Evolutionary conservation across 2,888 invertebrate genomes (phyloP), one percentile per base, ranked within the genome.

Genomic region (Erebia aethiops): DNA sequence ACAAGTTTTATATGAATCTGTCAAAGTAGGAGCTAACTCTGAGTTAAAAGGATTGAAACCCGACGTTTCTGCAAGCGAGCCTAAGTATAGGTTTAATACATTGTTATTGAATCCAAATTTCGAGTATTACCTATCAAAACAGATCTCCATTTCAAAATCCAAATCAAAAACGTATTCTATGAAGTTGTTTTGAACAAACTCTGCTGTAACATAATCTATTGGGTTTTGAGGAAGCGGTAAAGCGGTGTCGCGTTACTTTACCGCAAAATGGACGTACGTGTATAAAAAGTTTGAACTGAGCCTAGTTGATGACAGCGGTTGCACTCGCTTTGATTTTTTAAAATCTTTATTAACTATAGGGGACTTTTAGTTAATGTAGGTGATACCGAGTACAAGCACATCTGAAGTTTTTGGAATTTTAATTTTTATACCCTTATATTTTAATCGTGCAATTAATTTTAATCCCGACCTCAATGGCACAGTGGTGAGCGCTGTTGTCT

Each of bases 161-260:
- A 11, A 60, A 41, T 60, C 60, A 16, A 43, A 61, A 61, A 35
- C 35, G 18, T 43, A 43, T n/a, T 11, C 18, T 41, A 64, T 35
- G 54, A 54, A 18, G 65, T 41, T 52, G 52, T 64, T 66, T 66
- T 51, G 66, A 65, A 56, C 64, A 67, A 70, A 64, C 64, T 60
- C 49, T 62, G 67, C 70, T 67, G 78, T 77, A 77, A 85, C 75
- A 54, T 43, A 58, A 85, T 76, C 71, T 76, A 54, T 68, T 73
- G 71, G 72, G 78, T 80, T 81, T 82, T 81, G 78, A 84, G 84
- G 84, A 84, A 84, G 78, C 72, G 77, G 77, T 76, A 75, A 78
- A 69, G 46, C 2, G 52, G 77, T 79, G 67, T 77, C 72, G 26
- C 11, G 51, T 80, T 77, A 78, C 80, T 78, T 75, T 80, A 80